Base-by-base conservation (phyloP, 2,888 invertebrate species). In the Heliconius cydno region DNA sequence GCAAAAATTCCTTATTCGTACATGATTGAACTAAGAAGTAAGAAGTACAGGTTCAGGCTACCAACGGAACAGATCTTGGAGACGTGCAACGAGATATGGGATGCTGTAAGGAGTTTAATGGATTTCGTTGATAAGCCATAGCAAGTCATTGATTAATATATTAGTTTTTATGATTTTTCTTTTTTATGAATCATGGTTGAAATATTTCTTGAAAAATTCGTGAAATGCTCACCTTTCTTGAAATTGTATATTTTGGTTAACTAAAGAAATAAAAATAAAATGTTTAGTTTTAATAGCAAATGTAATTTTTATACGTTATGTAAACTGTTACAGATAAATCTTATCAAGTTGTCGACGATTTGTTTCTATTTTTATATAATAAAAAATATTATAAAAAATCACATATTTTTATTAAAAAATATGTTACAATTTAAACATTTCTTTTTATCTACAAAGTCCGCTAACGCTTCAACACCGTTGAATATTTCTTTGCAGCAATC, bases 1-100 rank as follows among this genome's bases (percentile, higher is more conserved):
- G 94, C 94, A 0, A 92, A 93, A 71, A 93, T 95, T 80, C 95
- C 94, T 0, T 95, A 89, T 85, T 94, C 92, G 0, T 95, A 90
- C 82, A 94, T 95, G 93, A 85, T 95, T 22, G 95, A 95, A 80
- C 86, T 95, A 10, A 88, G 94, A 57, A 91, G 94, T 81, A 91
- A 80, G 80, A 93, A 89, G 80, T 79, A 93, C 82, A 91, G 86
- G 82, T 95, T 95, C 85, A 89, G 83, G 74, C 83, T 94, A 12
- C 95, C 94, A 3, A 92, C 84, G 76, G 90, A 92, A 7, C 91
- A 94, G 83, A 95, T 95, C 34, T 84, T 88, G 22, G 91, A 90
- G 2, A 94, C 90, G 2, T 92, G 94, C 75, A 34, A 84, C 0
- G 94, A 95, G 87, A 89, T 89, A 19, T 93, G 90, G 91, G 88